A percentile compares a stretch with the other conserved stretches of the same genome.
phyloP scores from a whole-genome alignment of 2,888 invertebrate genomes.

The Drosophila suboccidentalis region DNA sequence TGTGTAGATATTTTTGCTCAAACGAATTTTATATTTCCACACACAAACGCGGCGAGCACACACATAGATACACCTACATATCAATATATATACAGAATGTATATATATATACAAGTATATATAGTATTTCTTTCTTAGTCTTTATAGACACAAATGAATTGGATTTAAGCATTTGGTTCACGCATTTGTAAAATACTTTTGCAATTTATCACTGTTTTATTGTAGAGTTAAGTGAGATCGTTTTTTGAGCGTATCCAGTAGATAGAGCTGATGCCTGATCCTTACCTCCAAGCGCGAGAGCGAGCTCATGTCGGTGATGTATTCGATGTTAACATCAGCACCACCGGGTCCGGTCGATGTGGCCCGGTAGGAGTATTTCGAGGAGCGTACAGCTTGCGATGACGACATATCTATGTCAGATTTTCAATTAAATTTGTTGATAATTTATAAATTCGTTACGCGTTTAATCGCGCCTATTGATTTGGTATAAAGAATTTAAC shows the following conservation, averaged over 20 bases:
- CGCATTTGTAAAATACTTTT: constrained; percentile 31
- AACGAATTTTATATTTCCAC: constrained; percentile 80
- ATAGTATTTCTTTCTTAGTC: constrained; percentile 26
- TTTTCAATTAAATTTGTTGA: constrained; percentile 53
- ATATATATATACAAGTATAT: constrained; percentile 12
- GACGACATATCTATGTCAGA: constrained; percentile 88
- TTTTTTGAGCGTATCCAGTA: constrained; percentile 15
- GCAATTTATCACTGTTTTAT: constrained; percentile 12
- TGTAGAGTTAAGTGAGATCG: constrained; percentile 12
- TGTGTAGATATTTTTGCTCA: constrained; percentile 68
- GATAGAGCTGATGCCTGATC: constrained; percentile 7
- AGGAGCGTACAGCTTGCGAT: constrained; percentile 92
- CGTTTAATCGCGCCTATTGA: constrained; percentile 50
- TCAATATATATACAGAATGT: neutral
- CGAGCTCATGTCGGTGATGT: constrained; percentile 96
- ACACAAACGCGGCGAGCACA: constrained; percentile 65
- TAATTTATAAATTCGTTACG: constrained; percentile 59
- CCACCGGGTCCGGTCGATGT: constrained; percentile 93
- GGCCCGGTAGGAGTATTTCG: constrained; percentile 97
- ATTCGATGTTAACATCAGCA: constrained; percentile 97
- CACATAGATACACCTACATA: constrained; percentile 30
- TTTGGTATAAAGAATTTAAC: constrained; percentile 21
- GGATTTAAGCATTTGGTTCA: constrained; percentile 27
- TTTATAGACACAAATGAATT: constrained; percentile 33
- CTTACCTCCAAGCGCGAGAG: constrained; percentile 97